phyloP scores from a whole-genome alignment of 2,888 invertebrate genomes.

The Mythimna ferrago region DNA sequence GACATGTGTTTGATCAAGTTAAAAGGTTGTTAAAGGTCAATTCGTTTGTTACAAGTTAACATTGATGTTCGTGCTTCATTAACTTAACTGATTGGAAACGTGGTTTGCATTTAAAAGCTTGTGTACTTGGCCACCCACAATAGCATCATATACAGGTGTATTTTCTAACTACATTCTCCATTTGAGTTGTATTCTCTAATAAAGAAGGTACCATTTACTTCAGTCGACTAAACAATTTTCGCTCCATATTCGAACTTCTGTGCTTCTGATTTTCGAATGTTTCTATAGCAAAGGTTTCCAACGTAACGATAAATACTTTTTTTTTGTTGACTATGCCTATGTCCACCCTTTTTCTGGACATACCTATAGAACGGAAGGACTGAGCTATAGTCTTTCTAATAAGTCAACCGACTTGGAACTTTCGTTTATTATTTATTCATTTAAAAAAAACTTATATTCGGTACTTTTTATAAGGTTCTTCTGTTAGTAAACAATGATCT shows the following conservation, averaged over 20 bases:
- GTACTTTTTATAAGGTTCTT: no score
- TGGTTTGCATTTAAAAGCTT: conserved; percentile 14
- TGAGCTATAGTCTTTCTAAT: no score
- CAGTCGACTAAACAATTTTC: background rate
- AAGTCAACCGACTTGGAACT: no score
- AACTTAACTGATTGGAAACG: conserved; percentile 17
- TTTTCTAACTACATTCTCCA: conserved; percentile 1
- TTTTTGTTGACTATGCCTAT: no score
- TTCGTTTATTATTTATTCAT: no score
- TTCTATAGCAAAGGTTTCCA: no score
- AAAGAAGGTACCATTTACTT: background rate
- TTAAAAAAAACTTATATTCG: no score
- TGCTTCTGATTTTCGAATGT: background rate
- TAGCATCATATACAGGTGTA: background rate
- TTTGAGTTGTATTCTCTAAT: background rate
- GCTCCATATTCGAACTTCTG: no score
- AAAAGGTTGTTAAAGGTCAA: conserved; percentile 67
- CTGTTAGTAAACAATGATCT: no score
- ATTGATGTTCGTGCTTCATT: conserved; percentile 50
- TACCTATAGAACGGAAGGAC: no score
- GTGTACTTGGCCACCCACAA: background rate
- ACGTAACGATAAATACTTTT: no score
- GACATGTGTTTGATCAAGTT: conserved; percentile 73
- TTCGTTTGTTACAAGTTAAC: conserved; percentile 58
- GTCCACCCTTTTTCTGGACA: no score